phyloP scores from a whole-genome alignment of 2,888 invertebrate genomes.

The Mylabris sibirica region DNA sequence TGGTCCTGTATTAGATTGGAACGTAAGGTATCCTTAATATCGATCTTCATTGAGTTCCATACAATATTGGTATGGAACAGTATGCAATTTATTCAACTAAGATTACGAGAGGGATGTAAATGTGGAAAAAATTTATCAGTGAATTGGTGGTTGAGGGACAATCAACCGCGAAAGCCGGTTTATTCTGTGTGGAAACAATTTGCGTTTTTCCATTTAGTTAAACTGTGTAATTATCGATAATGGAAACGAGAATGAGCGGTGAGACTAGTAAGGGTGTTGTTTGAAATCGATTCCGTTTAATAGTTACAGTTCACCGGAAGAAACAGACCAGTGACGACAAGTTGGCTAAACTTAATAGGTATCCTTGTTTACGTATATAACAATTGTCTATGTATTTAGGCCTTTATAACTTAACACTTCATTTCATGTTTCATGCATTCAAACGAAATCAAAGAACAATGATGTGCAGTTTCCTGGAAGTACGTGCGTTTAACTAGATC shows the following conservation, averaged over 20 bases:
- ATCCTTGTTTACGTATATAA: slow-evolving; percentile 38
- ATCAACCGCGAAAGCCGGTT: slow-evolving; percentile 37
- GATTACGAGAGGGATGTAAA: neutral
- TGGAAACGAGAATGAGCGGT: slow-evolving; percentile 40
- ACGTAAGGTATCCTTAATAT: neutral
- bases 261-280: slow-evolving; percentile 24
- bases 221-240: slow-evolving; percentile 45
- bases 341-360: slow-evolving; percentile 30
- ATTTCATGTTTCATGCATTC: slow-evolving; percentile 43
- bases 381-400: slow-evolving; percentile 38
- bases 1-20: neutral
- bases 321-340: slow-evolving; percentile 28
- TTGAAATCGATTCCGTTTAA: slow-evolving; percentile 35
- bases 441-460: slow-evolving; percentile 46
- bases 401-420: slow-evolving; percentile 41
- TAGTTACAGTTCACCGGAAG: slow-evolving; percentile 41
- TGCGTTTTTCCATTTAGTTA: slow-evolving; percentile 46
- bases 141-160: slow-evolving; percentile 28
- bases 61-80: neutral
- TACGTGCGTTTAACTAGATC: slow-evolving; percentile 36
- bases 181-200: slow-evolving; percentile 44
- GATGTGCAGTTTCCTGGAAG: slow-evolving; percentile 34
- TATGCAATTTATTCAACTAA: slow-evolving; percentile 3
- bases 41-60: neutral
- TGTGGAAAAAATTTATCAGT: slow-evolving; percentile 15